phyloP scores from a whole-genome alignment of 2,888 invertebrate species.

The Nemotelus nigrinus region DNA sequence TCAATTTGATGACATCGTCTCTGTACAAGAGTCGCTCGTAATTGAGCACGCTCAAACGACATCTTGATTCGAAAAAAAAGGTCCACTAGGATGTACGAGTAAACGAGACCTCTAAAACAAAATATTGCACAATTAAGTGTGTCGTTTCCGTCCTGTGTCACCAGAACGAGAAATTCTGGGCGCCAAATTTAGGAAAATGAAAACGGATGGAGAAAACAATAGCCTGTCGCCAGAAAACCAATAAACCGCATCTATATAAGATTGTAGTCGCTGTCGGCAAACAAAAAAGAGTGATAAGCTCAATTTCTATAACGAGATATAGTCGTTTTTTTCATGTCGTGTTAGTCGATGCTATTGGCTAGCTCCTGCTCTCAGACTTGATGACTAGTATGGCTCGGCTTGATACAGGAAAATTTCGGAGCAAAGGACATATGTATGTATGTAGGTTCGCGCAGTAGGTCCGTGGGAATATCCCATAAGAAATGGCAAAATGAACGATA shows the following conservation, averaged over 20 bases:
- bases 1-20: neutral
- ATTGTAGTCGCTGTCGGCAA: slow-evolving; percentile 8
- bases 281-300: slow-evolving; percentile 46
- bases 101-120: slow-evolving; percentile 7
- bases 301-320: slow-evolving; percentile 51
- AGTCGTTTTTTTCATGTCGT: slow-evolving; percentile 11
- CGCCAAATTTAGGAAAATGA: neutral
- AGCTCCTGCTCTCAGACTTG: neutral
- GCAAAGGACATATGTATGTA: slow-evolving; percentile 16
- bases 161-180: neutral
- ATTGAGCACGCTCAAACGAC: neutral
- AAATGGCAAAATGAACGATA: slow-evolving; percentile 35
- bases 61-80: neutral
- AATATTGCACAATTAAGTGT: slow-evolving; percentile 51
- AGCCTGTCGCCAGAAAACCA: slow-evolving; percentile 52
- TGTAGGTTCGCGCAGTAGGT: neutral
- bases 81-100: neutral
- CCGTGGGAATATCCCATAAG: slow-evolving; percentile 9
- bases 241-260: slow-evolving; percentile 47
- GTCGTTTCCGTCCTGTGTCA: slow-evolving; percentile 39
- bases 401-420: neutral
- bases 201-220: slow-evolving; percentile 34
- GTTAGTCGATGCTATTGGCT: neutral
- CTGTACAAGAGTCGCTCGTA: neutral
- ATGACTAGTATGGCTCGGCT: too few relatives aligned